phyloP scores from a whole-genome alignment of 2,888 invertebrate genomes.

The Xanthia icteritia region DNA sequence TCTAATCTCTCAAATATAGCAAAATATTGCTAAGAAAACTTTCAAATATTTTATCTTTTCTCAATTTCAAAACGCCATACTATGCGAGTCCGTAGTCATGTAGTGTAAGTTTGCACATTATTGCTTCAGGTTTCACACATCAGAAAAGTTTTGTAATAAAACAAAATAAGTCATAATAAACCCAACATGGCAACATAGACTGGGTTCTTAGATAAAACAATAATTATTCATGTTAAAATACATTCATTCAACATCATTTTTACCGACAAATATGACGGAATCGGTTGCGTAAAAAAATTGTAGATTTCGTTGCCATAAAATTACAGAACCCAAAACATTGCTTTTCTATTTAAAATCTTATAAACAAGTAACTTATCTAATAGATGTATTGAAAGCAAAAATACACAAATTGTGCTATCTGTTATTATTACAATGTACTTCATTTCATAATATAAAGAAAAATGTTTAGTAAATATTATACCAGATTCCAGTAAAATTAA shows the following conservation, averaged over 20 bases:
- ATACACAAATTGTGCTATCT: constrained; percentile 74
- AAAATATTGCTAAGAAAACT: constrained; percentile 59
- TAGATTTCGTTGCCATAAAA: constrained; percentile 50
- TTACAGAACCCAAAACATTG: constrained; percentile 52
- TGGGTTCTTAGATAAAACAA: constrained; percentile 34
- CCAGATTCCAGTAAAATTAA: constrained; percentile 61
- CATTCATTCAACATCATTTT: constrained; percentile 25
- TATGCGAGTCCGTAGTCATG: constrained; percentile 54
- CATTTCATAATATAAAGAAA: constrained; percentile 60
- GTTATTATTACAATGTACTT: constrained; percentile 73
- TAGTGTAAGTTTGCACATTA: constrained; percentile 69
- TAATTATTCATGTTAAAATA: constrained; percentile 31
- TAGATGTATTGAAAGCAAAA: constrained; percentile 62
- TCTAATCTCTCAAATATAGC: constrained; percentile 62
- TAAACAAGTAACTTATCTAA: constrained; percentile 68
- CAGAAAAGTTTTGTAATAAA: constrained; percentile 51
- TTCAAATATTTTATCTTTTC: constrained; percentile 49
- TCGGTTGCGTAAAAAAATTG: constrained; percentile 23
- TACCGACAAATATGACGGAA: constrained; percentile 42
- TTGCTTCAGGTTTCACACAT: constrained; percentile 69
- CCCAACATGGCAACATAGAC: constrained; percentile 59
- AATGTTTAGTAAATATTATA: constrained; percentile 59
- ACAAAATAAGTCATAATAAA: constrained; percentile 55
- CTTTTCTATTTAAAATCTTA: constrained; percentile 60
- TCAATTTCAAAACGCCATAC: constrained; percentile 44